Base-by-base conservation (phyloP, 2,888 invertebrate genomes). In the Hypsopygia costalis region DNA sequence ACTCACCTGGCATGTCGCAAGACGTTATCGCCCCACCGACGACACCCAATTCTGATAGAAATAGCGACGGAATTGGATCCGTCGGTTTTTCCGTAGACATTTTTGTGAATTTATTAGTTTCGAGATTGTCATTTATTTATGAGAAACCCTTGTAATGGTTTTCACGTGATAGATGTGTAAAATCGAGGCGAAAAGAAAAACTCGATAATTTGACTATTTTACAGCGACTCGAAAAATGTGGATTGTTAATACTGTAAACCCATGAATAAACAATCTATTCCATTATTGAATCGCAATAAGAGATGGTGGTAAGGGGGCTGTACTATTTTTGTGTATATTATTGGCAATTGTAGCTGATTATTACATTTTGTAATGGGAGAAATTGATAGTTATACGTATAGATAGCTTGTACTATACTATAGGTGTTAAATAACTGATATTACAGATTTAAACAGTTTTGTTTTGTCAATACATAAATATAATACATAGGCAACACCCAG, bases 51-150 rank as follows among this genome's bases (percentile, higher is more conserved):
- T 11, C 9, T 30, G 10, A 11, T 11, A 11, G 11, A 30, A 11
- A 9, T 9, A 30, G 11, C 11, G 6, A 11, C 29, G 29, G 9
- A 30, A 11, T 11, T 11, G 29, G 29, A 30, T 11, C 11, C 32
- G 32, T 27, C 25, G 27, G 32, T 21, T 16, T 12, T 6, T n/a
- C 4, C 11, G n/a, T 5, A 16, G 38, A 38, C 38, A 31, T 37
- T 37, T 37, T 31, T 31, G 30, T 25, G 37, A 37, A 37, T 37
- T 37, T 37, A 37, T 31, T 37, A 31, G 37, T 37, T 31, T 37
- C 22, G 7, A 30, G 37, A 37, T 31, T 30, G 31, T 31, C 31
- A 31, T 22, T 22, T 37, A 37, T 31, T 31, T 31, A 36, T 36
- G 29, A 25, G 36, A 36, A 36, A 28, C 36, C 36, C 29, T 21